Percentiles rank a stretch among this genome's conserved stretches.
Conservation (phyloP, 2,888 invertebrate genomes). For the Drosophila falleni region DNA sequence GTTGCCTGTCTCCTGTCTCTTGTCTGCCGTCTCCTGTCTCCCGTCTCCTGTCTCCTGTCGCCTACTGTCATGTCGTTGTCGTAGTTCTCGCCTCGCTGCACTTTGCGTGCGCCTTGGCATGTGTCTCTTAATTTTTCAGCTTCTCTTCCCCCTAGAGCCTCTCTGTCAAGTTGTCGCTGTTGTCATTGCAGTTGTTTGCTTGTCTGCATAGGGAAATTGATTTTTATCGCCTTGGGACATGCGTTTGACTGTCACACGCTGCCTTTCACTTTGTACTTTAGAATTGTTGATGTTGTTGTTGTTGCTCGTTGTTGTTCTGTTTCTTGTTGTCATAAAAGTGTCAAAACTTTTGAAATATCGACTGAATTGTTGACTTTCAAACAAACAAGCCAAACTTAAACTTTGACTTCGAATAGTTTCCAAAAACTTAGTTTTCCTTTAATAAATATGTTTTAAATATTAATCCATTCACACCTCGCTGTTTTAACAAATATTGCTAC, state of each 20-base stretch:
- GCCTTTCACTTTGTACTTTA: constrained; percentile 18
- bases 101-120: constrained; percentile 61
- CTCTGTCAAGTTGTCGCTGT: constrained; percentile 25
- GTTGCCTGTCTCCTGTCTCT: constrained; percentile 2
- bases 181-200: constrained; percentile 55
- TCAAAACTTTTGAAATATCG: constrained; percentile 42
- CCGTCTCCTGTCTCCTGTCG: neutral
- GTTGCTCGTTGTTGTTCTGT: constrained; percentile 6
- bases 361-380: constrained; percentile 12
- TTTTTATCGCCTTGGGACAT: constrained; percentile 68
- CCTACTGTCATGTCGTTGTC: constrained; percentile 26
- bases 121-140: constrained; percentile 70
- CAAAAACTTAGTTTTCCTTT: neutral
- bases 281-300: constrained; percentile 11
- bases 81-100: constrained; percentile 31
- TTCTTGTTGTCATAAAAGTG: constrained; percentile 36
- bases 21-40: constrained; percentile 10
- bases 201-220: constrained; percentile 65
- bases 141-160: constrained; percentile 7
- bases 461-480: neutral
- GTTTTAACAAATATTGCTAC: neutral
- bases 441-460: neutral
- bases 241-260: constrained; percentile 49
- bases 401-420: neutral
- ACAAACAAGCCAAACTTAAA: neutral